Percentiles rank a stretch among this genome's conserved stretches.
These are phyloP conservation scores for Akabosia matsudoensis DNA, from an alignment of 1,140 invertebrate genomes.

Conservation along the genomic window DNA sequence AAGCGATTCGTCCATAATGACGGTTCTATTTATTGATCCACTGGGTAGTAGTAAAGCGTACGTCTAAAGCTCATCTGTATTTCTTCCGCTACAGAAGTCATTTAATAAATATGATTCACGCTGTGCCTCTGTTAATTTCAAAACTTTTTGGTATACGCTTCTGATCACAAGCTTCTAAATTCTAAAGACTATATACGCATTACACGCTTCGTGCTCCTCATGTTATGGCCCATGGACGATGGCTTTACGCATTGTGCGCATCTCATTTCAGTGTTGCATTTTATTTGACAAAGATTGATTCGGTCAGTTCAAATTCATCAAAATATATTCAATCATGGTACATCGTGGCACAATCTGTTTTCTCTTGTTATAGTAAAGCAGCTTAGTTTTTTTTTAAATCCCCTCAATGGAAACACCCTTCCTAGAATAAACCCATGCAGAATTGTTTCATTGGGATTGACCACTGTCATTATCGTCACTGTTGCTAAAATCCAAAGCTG, in stretches of 20 bases:
- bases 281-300: slow-evolving; percentile 18
- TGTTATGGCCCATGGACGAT: neutral
- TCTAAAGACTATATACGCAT: neutral
- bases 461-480: no score
- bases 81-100: no score
- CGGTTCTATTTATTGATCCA: neutral
- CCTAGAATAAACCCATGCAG: no score
- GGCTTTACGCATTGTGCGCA: neutral
- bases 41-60: no score
- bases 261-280: no score
- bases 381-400: no score
- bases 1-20: neutral
- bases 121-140: neutral
- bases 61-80: no score
- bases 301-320: neutral
- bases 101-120: neutral
- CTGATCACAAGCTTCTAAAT: neutral
- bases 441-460: no score
- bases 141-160: neutral
- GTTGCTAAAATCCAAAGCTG: no score
- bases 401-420: no score
- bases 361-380: no score
- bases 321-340: neutral
- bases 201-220: neutral
- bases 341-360: no score